A percentile compares a stretch with the other conserved stretches of the same genome.
Conservation (phyloP, 2,797 vertebrate genomes). For the Pipistrellus nathusii region DNA sequence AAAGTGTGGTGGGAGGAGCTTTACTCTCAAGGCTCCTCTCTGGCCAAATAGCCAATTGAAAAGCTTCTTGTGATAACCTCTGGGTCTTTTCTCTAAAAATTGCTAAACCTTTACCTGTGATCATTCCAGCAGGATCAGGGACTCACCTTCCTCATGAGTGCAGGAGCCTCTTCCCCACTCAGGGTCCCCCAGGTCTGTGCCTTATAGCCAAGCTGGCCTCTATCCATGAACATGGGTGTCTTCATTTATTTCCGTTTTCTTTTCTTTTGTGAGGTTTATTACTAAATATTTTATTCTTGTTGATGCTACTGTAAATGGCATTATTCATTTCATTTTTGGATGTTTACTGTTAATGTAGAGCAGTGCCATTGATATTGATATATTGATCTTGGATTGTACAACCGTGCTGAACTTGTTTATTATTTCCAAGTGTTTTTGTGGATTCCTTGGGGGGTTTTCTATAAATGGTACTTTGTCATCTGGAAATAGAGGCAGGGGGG, state of each 20-base stretch:
- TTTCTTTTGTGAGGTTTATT: not conserved
- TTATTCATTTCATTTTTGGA: not conserved
- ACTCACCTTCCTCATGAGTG: not conserved
- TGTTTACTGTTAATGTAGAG: not conserved
- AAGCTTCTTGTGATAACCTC: not conserved
- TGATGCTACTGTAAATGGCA: not conserved
- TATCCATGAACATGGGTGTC: not conserved
- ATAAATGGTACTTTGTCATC: not conserved
- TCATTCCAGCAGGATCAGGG: not conserved
- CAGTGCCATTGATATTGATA: not conserved
- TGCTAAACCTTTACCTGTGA: not conserved
- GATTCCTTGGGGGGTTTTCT: not conserved
- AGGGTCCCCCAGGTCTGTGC: not conserved
- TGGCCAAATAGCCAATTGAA: not conserved
- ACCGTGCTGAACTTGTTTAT: not conserved
- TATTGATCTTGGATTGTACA: not conserved
- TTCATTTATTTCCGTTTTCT: not conserved
- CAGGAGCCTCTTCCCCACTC: not conserved
- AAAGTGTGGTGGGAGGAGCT: not conserved
- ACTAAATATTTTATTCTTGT: not conserved
- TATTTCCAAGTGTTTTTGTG: not conserved
- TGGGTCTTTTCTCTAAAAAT: not conserved
- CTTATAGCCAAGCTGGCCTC: not conserved
- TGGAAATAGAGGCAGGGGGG: not conserved
- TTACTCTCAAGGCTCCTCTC: not conserved